Base-by-base conservation (phyloP, 2,888 invertebrate species). In the Diadegma fenestrale region DNA sequence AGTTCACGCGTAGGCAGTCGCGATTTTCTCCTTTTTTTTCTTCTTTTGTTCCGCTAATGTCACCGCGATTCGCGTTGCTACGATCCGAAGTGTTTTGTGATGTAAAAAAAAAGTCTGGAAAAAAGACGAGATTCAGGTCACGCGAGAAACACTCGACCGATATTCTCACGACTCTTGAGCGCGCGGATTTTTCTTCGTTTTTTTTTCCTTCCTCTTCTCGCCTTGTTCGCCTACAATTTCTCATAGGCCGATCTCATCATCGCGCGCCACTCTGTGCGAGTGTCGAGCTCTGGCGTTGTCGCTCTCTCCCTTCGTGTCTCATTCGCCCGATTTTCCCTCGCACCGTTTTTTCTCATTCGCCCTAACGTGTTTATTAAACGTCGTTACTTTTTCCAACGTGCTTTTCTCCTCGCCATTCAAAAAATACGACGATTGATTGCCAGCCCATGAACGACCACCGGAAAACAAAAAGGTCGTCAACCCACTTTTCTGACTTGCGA, bases 151-250 rank as follows among this genome's bases (percentile, higher is more conserved):
- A 86, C 86, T 81, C 86, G 81, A 84, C 84, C 86, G 86, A 84
- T 69, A 84, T 86, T 86, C 78, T 81, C 78, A 84, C 78, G 78
- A 73, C 68, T 81, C 84, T 84, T 75, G 66, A 81, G 37, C 78
- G 84, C 78, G 84, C 73, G 71, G 69, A 54, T 48, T 45, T 54
- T 58, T 63, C 26, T 22, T 26, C 86, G 12, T 63, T 73, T 51
- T 48, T 71, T 79, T 63, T 71, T 19, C n/a, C 19, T 48, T 45
- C 45, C 51, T 48, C 76, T 72, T 76, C 66, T 33, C 71, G 14
- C 22, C 45, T 54, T 45, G 51, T 63, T 48, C 61, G 33, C 51
- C 54, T 14, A 48, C 58, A 61, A 45, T 61, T 58, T 33, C 19
- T 37, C 58, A 58, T 58, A 14, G 26, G 26, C 58, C 58, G 26